Evolutionary conservation across 2,113 vertebrate species (phyloP).

Genomic region (Corapipo altera): DNA sequence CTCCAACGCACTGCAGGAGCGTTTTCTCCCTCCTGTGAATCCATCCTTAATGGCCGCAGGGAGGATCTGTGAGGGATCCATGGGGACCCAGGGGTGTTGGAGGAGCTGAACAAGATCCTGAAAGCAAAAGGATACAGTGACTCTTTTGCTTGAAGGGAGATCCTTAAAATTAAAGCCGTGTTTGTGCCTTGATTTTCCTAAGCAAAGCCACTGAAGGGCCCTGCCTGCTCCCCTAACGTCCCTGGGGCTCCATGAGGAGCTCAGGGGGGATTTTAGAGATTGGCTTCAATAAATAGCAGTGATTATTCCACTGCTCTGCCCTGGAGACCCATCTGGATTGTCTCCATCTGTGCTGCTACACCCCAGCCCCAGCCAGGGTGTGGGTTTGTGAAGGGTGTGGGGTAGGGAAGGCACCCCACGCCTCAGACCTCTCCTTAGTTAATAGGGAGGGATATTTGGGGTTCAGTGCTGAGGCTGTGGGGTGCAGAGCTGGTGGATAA

Average conservation of each 20-base stretch:
- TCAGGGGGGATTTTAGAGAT: neutral
- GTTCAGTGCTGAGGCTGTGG: neutral
- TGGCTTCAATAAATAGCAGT: neutral
- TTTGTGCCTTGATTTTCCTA: neutral
- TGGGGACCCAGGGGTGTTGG: neutral
- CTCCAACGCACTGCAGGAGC: neutral
- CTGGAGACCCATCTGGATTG: rapidly evolving
- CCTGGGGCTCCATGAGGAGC: neutral
- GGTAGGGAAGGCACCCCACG: rapidly evolving
- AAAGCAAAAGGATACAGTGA: rapidly evolving
- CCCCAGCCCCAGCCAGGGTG: neutral
- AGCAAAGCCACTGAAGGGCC: neutral
- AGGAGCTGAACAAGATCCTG: neutral
- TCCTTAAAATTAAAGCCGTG: neutral
- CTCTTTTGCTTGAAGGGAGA: neutral
- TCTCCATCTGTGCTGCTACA: neutral
- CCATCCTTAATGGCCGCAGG: neutral
- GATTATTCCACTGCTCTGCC: neutral
- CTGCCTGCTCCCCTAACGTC: rapidly evolving
- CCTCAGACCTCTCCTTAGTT: neutral
- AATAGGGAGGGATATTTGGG: neutral
- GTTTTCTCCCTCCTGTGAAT: neutral
- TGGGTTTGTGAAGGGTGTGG: neutral
- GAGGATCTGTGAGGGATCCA: rapidly evolving
- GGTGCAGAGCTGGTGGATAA: neutral